Conservation (phyloP, 2,888 invertebrate species). For the Chymomyza fuscimana region DNA sequence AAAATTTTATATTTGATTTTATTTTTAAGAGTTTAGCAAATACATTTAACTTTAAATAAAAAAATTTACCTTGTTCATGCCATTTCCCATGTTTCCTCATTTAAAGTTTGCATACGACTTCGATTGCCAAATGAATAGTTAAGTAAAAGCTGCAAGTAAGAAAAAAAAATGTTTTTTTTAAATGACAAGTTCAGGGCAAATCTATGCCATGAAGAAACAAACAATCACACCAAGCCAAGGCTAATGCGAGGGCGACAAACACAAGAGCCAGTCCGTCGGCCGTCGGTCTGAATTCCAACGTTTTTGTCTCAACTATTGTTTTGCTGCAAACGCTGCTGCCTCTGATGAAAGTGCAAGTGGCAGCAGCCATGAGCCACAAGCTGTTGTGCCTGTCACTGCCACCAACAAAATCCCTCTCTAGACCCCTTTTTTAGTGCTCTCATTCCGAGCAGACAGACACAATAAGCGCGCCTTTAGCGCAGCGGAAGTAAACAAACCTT, state of each 20-base stretch:
- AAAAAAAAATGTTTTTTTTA: slow-evolving; percentile 29
- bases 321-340: slow-evolving; percentile 8
- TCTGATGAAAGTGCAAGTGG: slow-evolving; percentile 55
- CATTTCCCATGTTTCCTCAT: slow-evolving; percentile 88
- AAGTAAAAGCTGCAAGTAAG: slow-evolving; percentile 30
- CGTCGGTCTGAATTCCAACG: background rate
- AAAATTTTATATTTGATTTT: background rate
- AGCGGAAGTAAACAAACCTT: slow-evolving; percentile 72
- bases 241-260: slow-evolving; percentile 23
- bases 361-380: slow-evolving; percentile 39
- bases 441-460: slow-evolving; percentile 4
- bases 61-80: slow-evolving; percentile 91
- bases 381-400: slow-evolving; percentile 44
- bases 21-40: background rate
- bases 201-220: background rate
- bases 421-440: background rate
- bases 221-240: slow-evolving; percentile 25
- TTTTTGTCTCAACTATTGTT: slow-evolving; percentile 29
- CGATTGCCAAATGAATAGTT: slow-evolving; percentile 52
- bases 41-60: too few relatives aligned
- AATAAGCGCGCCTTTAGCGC: slow-evolving; percentile 33
- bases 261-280: background rate
- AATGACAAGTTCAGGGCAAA: slow-evolving; percentile 46
- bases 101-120: slow-evolving; percentile 64
- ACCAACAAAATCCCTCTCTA: slow-evolving; percentile 46